Evolutionary conservation across 2,113 vertebrate species (phyloP).

Genomic region (Gracilinanus agilis): DNA sequence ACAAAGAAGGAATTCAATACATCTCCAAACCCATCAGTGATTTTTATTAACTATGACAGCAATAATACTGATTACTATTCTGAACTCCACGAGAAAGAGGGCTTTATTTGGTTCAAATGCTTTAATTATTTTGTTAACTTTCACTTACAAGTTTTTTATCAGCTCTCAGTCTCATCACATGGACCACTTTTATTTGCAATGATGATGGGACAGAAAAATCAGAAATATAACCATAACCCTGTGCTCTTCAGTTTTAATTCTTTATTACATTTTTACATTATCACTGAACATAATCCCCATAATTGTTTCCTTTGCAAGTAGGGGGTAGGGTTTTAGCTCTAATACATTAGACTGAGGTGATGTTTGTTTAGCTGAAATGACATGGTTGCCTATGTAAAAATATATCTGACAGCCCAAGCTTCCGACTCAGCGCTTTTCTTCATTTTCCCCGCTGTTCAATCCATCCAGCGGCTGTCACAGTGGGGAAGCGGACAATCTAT

Average conservation of each 20-base stretch:
- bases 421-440: constrained; percentile 97
- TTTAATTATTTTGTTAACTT: constrained; percentile 86
- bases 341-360: constrained; percentile 89
- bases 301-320: constrained; percentile 88
- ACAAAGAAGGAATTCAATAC: constrained; percentile 85
- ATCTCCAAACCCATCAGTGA: constrained; percentile 78
- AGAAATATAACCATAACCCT: constrained; percentile 81
- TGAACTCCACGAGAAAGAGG: constrained; percentile 71
- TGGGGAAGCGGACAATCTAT: constrained; percentile 99
- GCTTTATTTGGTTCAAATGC: constrained; percentile 79
- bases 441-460: constrained; percentile 98
- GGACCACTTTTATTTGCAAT: constrained; percentile 84
- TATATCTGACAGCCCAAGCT: constrained; percentile 96
- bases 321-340: constrained; percentile 88
- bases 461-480: constrained; percentile 99
- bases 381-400: constrained; percentile 98
- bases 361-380: constrained; percentile 95
- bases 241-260: constrained; percentile 88
- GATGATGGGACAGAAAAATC: constrained; percentile 79
- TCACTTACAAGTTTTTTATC: constrained; percentile 81
- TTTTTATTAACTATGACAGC: constrained; percentile 86
- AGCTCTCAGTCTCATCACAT: constrained; percentile 82
- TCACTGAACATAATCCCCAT: constrained; percentile 87
- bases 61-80: constrained; percentile 83
- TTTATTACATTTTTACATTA: constrained; percentile 89